A percentile compares a stretch with the other conserved stretches of the same genome.
Evolutionary conservation across 2,797 vertebrate species (phyloP).

Genomic region (Neosilurus mollespiculum): DNA sequence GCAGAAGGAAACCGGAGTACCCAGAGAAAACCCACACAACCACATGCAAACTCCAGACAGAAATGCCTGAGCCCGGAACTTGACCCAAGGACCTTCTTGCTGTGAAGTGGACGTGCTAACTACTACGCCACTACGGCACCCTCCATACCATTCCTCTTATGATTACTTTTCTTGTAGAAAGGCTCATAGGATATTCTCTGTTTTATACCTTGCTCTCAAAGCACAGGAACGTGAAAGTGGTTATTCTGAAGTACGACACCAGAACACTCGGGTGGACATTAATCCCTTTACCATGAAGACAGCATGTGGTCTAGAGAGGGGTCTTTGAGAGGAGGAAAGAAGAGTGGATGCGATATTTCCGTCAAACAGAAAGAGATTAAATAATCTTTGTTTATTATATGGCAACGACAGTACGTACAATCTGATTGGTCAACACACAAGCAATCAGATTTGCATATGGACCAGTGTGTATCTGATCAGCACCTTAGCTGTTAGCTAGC

Average conservation of each 20-base stretch:
- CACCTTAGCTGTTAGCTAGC: no score
- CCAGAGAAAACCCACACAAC: no score
- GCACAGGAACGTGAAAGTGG: conserved; percentile 16
- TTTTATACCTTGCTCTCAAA: conserved; percentile 46
- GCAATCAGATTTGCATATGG: no score
- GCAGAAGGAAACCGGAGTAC: no score
- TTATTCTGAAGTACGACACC: background rate
- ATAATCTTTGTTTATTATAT: background rate
- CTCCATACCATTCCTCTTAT: background rate
- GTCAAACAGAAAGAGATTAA: background rate
- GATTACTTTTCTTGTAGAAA: conserved; percentile 9
- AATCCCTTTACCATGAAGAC: conserved; percentile 40
- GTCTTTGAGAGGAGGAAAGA: background rate
- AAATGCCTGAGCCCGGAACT: no score
- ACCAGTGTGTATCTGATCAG: no score
- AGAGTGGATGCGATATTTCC: background rate
- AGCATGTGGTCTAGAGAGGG: background rate
- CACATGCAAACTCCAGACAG: no score
- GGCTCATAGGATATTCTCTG: conserved; percentile 22
- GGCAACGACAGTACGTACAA: no score
- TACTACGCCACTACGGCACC: no score
- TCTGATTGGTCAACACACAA: no score
- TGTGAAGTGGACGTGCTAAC: no score
- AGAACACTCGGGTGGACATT: conserved; percentile 38
- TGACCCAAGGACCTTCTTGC: no score